These are phyloP conservation scores for Phalacrocorax aristotelis DNA, from an alignment of 2,113 vertebrate species.

Conservation along the genomic window DNA sequence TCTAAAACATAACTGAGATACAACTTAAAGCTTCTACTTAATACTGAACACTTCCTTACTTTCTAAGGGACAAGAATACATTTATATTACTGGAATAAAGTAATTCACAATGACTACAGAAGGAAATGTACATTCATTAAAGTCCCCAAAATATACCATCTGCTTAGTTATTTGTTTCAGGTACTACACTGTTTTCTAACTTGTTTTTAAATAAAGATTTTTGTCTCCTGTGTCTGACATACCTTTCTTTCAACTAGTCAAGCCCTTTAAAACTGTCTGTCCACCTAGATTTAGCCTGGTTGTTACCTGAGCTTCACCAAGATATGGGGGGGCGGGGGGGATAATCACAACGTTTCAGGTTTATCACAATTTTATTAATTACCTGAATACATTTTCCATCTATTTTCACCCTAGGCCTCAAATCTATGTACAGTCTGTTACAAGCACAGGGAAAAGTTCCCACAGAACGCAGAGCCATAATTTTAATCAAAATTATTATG, in stretches of 20 bases:
- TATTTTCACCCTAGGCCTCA: neutral
- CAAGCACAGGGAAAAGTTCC: neutral
- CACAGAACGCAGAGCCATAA: neutral
- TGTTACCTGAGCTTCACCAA: neutral
- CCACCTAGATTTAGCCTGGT: neutral
- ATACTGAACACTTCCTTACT: neutral
- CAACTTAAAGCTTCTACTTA: neutral
- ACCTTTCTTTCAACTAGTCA: neutral
- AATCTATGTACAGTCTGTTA: neutral
- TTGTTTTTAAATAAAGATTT: neutral
- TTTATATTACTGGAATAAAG: neutral
- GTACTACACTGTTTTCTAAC: neutral
- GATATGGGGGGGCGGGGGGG: neutral
- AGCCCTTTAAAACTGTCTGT: neutral
- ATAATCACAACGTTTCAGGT: neutral
- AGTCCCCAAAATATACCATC: neutral
- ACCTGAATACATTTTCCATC: neutral
- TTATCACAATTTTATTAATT: neutral
- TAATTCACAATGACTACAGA: neutral
- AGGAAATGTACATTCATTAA: neutral
- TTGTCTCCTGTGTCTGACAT: rapidly evolving
- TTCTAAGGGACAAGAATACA: neutral
- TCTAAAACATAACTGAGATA: neutral
- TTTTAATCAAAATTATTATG: neutral
- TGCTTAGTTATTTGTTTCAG: neutral